A percentile compares a stretch with the other conserved stretches of the same genome.
Evolutionary conservation across 2,797 vertebrate genomes (phyloP).

Genomic region (Echeneis naucrates): DNA sequence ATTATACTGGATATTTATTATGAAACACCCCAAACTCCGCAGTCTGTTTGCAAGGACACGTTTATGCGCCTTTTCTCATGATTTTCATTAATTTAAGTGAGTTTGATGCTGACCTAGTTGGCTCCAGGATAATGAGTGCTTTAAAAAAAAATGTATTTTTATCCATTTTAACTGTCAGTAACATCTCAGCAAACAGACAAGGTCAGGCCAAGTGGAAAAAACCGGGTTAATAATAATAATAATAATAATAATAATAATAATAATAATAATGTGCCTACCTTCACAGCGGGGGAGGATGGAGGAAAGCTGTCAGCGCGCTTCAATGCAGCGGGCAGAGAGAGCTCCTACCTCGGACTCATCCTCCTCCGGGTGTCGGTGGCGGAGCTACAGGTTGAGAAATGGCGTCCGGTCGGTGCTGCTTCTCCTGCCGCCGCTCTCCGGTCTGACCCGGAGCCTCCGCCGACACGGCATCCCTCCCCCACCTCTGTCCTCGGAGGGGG

Average conservation of each 20-base stretch:
- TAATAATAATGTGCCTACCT: constrained; percentile 39
- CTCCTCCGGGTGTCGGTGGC: neutral
- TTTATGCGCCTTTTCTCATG: neutral
- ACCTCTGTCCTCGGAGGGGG: constrained; percentile 8
- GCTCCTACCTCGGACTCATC: constrained; percentile 33
- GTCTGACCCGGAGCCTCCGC: constrained; percentile 40
- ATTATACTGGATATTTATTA: neutral
- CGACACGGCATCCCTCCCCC: constrained; percentile 47
- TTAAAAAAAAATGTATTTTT: neutral
- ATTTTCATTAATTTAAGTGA: neutral
- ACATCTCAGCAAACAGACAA: accelerated
- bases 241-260: too few species aligned
- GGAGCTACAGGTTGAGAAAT: constrained; percentile 38
- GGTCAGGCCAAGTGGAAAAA: neutral
- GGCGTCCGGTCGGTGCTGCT: neutral
- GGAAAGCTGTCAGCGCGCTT: constrained; percentile 6
- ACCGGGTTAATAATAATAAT: neutral
- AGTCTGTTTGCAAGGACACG: neutral
- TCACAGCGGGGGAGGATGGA: constrained; percentile 45
- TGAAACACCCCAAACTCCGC: neutral
- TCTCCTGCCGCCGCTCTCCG: constrained; percentile 13
- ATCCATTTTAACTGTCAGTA: neutral
- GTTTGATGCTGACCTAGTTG: constrained; percentile 26
- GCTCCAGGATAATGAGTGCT: neutral
- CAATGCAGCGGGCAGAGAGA: neutral